phyloP scores from a whole-genome alignment of 1,140 invertebrate genomes.

The Sinella curviseta region DNA sequence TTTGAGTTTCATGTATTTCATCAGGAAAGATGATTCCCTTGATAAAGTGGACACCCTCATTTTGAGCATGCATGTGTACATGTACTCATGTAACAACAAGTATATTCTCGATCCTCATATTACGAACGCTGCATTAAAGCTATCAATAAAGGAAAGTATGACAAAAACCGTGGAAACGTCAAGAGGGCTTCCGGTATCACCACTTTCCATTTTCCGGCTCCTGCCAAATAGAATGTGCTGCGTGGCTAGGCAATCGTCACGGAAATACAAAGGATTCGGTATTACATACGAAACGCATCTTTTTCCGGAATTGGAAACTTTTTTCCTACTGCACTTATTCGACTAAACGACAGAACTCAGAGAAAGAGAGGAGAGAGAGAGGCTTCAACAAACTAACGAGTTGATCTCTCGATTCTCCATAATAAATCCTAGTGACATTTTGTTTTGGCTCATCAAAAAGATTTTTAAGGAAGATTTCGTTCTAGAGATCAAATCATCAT shows the following conservation, averaged over 20 bases:
- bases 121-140: too few relatives aligned
- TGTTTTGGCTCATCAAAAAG: constrained; percentile 24
- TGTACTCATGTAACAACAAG: background rate
- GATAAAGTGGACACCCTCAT: background rate
- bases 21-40: background rate
- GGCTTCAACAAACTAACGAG: background rate
- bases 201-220: constrained; percentile 26
- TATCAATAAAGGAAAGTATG: background rate
- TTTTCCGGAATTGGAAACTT: too few relatives aligned
- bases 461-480: constrained; percentile 17
- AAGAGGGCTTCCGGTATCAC: constrained; percentile 15
- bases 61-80: background rate
- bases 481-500: constrained; percentile 14
- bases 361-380: background rate
- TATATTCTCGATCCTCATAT: too few relatives aligned
- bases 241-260: too few relatives aligned
- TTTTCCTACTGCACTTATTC: too few relatives aligned
- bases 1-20: background rate
- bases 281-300: too few relatives aligned
- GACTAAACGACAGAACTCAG: too few relatives aligned
- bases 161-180: background rate
- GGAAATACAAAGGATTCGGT: too few relatives aligned
- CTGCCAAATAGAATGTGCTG: background rate
- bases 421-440: constrained; percentile 22
- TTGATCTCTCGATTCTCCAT: constrained; percentile 5